Evolutionary conservation across 2,797 vertebrate species (phyloP).

Genomic region (Rhynchotus rufescens): DNA sequence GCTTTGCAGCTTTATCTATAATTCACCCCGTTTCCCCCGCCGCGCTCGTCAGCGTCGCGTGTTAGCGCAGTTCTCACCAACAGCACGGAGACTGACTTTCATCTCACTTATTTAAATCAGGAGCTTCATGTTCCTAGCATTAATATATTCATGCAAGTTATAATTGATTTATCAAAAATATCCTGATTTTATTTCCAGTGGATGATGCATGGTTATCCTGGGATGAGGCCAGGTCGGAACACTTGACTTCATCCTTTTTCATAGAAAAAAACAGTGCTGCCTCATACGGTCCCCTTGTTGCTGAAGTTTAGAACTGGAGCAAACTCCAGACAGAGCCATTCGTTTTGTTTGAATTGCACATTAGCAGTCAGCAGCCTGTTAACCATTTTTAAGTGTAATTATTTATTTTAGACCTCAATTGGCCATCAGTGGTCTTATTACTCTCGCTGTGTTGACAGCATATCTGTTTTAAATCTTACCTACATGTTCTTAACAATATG

Average conservation of each 20-base stretch:
- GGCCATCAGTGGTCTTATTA: background rate
- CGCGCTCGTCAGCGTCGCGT: background rate
- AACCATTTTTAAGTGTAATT: background rate
- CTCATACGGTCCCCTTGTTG: background rate
- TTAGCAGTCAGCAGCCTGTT: background rate
- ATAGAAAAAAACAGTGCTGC: background rate
- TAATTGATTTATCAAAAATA: background rate
- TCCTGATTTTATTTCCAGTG: background rate
- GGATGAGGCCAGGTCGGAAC: background rate
- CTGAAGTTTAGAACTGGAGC: background rate
- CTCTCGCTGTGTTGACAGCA: background rate
- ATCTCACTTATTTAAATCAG: background rate
- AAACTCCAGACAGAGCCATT: background rate
- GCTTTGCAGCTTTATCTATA: background rate
- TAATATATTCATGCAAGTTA: background rate
- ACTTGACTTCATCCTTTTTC: background rate
- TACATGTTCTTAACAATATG: slow-evolving; percentile 17
- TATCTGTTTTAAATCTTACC: slow-evolving; percentile 35
- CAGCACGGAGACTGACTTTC: background rate
- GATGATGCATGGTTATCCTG: background rate
- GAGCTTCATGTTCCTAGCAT: background rate
- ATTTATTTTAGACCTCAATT: slow-evolving; percentile 25
- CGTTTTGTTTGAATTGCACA: background rate
- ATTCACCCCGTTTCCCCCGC: rapidly evolving
- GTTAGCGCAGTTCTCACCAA: background rate